Conservation (phyloP, 2,113 vertebrate species). For the Amphilophus citrinellus region DNA sequence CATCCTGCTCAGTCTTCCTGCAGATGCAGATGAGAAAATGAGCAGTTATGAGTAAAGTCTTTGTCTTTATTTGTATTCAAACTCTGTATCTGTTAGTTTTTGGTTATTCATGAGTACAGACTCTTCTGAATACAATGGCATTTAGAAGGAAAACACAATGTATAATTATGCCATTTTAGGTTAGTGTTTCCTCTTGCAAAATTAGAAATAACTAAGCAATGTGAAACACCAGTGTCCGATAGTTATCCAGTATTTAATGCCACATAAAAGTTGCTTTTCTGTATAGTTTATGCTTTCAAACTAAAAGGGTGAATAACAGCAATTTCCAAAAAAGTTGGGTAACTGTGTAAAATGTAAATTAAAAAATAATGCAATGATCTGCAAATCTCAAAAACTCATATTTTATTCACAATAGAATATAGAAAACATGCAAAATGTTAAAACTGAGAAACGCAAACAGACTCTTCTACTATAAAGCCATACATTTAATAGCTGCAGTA, state of each 20-base stretch:
- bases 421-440: no score
- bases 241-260: no score
- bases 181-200: not conserved
- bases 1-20: fast-evolving
- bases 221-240: not conserved
- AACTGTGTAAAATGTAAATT: no score
- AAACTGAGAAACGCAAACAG: no score
- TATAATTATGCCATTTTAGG: not conserved
- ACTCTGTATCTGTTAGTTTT: not conserved
- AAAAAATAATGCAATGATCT: no score
- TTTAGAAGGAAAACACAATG: not conserved
- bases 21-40: not conserved
- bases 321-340: no score
- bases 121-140: not conserved
- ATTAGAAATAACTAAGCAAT: not conserved
- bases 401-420: no score
- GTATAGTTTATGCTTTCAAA: not conserved
- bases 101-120: not conserved
- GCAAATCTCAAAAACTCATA: no score
- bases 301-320: not conserved
- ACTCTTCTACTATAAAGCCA: no score
- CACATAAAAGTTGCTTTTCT: no score
- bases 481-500: no score
- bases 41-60: not conserved
- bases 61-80: not conserved